Base-by-base conservation (phyloP, 2,888 invertebrate species). In the Amphipyra berbera region DNA sequence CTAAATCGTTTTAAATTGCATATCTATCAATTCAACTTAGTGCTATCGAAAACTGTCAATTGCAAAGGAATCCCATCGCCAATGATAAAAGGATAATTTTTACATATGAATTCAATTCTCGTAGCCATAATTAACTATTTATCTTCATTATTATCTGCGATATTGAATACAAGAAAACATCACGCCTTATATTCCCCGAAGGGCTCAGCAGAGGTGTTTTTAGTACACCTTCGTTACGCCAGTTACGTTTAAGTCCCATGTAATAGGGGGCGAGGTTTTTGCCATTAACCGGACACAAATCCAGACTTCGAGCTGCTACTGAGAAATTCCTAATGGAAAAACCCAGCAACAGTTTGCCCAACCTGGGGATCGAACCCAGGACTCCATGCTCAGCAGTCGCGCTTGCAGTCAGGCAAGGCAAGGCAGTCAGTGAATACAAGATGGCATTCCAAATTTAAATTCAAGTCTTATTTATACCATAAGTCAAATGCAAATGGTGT, bases 401-500 rank as follows among this genome's bases (percentile, higher is more conserved):
- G n/a, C n/a, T n/a, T n/a, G n/a, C n/a, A n/a, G n/a, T n/a, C n/a
- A n/a, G n/a, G n/a, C n/a, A n/a, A n/a, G n/a, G n/a, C n/a, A n/a
- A n/a, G n/a, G n/a, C n/a, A n/a, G n/a, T n/a, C n/a, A n/a, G n/a
- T 54, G 38, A 53, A 66, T 70, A 41, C 47, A 40, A 59, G 21
- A 55, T 58, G 54, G 59, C 27, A 53, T 60, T 30, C 49, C 15
- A 12, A 41, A 61, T 74, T 69, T 37, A 57, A 69, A 74, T 71
- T 59, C 58, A 57, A 52, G 21, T 59, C 45, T 44, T 66, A 79
- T 72, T 76, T 68, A 68, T 54, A 76, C 46, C 61, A 63, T 69
- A 69, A 73, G 64, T 73, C 68, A 60, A 21, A 54, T 73, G 76
- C 82, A 79, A 83, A 85, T 83, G 68, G 68, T 65, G 71, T 75